phyloP scores from a whole-genome alignment of 2,113 vertebrate species.

The Ceratotherium simum region DNA sequence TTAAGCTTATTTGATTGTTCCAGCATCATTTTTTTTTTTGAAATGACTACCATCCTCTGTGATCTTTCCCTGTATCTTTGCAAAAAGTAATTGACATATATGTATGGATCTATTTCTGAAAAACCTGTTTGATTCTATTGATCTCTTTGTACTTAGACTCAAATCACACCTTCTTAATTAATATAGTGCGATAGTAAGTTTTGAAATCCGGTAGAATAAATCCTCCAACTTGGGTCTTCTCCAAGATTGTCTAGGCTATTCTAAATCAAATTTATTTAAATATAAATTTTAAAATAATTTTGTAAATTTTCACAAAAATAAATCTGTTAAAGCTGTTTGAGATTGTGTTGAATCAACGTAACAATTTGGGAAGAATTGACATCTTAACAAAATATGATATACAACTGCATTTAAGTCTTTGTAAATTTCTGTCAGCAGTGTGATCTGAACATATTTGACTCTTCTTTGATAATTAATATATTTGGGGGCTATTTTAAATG shows the following conservation, averaged over 20 bases:
- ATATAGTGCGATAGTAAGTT: neutral
- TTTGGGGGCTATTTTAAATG: neutral
- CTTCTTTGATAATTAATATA: neutral
- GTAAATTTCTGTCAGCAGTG: neutral
- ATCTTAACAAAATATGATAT: neutral
- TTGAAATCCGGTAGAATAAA: neutral
- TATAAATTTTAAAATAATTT: neutral
- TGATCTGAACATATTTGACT: neutral
- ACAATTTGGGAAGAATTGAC: neutral
- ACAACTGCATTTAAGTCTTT: neutral
- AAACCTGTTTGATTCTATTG: neutral
- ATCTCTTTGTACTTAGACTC: neutral
- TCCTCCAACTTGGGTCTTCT: neutral
- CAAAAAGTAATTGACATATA: neutral
- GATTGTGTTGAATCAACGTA: neutral
- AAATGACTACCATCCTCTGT: neutral
- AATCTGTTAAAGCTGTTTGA: neutral
- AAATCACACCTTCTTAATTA: neutral
- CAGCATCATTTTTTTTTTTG: neutral
- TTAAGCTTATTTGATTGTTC: neutral
- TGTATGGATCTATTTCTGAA: neutral
- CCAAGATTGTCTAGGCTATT: neutral
- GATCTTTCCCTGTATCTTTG: neutral
- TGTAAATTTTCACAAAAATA: neutral
- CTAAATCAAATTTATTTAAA: neutral